Conservation (phyloP, 2,113 vertebrate genomes). For the Anoplopoma fimbria region DNA sequence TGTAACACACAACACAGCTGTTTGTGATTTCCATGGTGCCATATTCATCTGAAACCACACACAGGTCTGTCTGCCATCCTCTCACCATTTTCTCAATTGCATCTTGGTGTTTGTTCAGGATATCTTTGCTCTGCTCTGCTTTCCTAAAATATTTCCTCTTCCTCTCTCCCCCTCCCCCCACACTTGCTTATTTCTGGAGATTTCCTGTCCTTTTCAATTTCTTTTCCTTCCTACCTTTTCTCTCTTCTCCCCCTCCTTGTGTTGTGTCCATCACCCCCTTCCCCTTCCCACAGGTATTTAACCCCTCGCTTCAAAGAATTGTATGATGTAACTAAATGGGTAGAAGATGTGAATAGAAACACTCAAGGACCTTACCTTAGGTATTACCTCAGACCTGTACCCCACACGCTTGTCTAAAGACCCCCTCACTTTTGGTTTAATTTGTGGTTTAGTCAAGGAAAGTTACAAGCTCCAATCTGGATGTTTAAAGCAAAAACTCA, state of each 20-base stretch:
- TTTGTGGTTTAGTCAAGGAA: slow-evolving; percentile 70
- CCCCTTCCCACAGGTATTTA: slow-evolving; percentile 98
- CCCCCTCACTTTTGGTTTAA: slow-evolving; percentile 72
- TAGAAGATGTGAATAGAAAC: slow-evolving; percentile 99
- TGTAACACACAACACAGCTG: slow-evolving; percentile 56
- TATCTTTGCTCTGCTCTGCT: slow-evolving; percentile 92
- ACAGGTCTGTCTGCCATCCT: slow-evolving; percentile 71
- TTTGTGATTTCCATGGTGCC: slow-evolving; percentile 67
- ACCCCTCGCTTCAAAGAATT: slow-evolving; percentile 99
- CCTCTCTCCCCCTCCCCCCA: slow-evolving; percentile 72
- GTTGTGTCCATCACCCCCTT: slow-evolving; percentile 88
- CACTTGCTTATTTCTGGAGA: slow-evolving; percentile 68
- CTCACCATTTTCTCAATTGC: slow-evolving; percentile 83
- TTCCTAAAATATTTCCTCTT: slow-evolving; percentile 93
- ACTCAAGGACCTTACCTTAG: slow-evolving; percentile 98
- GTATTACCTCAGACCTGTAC: slow-evolving; percentile 91
- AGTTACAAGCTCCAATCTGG: slow-evolving; percentile 11
- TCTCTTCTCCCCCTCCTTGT: slow-evolving; percentile 86
- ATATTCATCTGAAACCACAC: slow-evolving; percentile 66
- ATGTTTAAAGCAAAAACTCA: slow-evolving; percentile 11
- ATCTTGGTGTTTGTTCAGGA: slow-evolving; percentile 87
- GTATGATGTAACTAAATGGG: slow-evolving; percentile 99
- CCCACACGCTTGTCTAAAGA: slow-evolving; percentile 65
- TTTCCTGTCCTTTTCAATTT: slow-evolving; percentile 68
- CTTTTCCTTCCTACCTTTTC: slow-evolving; percentile 61